phyloP scores from a whole-genome alignment of 2,113 vertebrate genomes.

The Chloropsis cyanopogon region DNA sequence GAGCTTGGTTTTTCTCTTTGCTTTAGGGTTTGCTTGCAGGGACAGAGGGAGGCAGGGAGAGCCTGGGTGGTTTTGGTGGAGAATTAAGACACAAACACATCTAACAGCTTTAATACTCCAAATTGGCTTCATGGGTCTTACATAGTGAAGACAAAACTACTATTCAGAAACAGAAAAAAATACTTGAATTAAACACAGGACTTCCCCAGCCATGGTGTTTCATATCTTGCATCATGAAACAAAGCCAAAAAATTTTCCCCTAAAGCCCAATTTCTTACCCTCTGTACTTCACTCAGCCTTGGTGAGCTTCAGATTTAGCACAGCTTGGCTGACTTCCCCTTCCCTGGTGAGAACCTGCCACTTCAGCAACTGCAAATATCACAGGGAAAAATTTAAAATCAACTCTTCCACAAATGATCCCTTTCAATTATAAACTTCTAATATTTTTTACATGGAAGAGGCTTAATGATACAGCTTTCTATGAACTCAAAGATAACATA shows the following conservation, averaged over 20 bases:
- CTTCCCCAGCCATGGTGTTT: background rate
- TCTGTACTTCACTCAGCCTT: background rate
- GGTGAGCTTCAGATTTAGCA: background rate
- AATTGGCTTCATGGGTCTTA: background rate
- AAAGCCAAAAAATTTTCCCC: background rate
- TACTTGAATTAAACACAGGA: background rate
- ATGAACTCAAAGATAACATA: conserved; percentile 82
- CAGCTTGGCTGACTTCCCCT: background rate
- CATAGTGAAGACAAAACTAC: background rate
- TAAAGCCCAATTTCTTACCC: background rate
- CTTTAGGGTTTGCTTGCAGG: background rate
- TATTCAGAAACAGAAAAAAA: background rate
- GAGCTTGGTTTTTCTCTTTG: background rate
- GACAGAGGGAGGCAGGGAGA: background rate
- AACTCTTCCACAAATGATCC: background rate
- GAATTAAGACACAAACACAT: background rate
- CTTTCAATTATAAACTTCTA: background rate
- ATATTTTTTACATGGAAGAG: conserved; percentile 53
- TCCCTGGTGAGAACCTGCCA: background rate
- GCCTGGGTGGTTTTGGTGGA: background rate
- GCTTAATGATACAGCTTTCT: conserved; percentile 81
- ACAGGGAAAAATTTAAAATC: background rate
- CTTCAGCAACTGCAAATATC: background rate
- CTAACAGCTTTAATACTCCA: background rate
- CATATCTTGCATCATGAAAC: background rate